phyloP scores from a whole-genome alignment of 1,140 invertebrate genomes.

The Rhagoletis zephyria region DNA sequence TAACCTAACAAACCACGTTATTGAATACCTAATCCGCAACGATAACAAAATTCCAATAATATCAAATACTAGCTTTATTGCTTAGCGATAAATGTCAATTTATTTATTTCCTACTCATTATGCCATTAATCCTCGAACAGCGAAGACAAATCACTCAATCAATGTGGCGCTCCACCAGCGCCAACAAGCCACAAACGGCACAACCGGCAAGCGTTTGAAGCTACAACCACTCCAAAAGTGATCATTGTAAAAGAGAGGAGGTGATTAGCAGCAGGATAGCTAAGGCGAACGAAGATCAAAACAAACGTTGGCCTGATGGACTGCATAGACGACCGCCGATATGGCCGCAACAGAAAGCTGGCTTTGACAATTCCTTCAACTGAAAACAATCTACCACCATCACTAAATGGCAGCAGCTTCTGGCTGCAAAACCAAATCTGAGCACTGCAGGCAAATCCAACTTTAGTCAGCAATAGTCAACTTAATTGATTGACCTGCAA shows the following conservation, averaged over 20 bases:
- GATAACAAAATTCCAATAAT: slow-evolving; percentile 21
- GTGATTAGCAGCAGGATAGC: not conserved
- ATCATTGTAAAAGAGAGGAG: not conserved
- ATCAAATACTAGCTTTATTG: not conserved
- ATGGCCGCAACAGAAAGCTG: not conserved
- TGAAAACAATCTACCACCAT: slow-evolving; percentile 28
- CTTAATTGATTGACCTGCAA: slow-evolving; percentile 51
- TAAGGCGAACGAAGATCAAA: not conserved
- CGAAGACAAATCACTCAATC: slow-evolving; percentile 58
- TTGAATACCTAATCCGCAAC: not conserved
- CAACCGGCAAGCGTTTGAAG: not conserved
- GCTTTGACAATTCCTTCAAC: slow-evolving; percentile 47
- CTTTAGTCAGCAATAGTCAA: not conserved
- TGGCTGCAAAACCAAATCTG: slow-evolving; percentile 31
- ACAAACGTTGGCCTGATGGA: not conserved
- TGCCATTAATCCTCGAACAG: slow-evolving; percentile 54
- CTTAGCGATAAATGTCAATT: not conserved
- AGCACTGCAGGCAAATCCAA: not conserved
- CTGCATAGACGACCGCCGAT: not conserved
- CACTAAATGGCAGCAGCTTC: not conserved
- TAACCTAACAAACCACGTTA: not conserved
- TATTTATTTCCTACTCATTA: slow-evolving; percentile 40
- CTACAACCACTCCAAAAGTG: not conserved
- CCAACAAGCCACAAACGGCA: not conserved
- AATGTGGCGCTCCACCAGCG: slow-evolving; percentile 5